Base-by-base conservation (phyloP, 2,113 vertebrate genomes). In the Megaptera novaeangliae region DNA sequence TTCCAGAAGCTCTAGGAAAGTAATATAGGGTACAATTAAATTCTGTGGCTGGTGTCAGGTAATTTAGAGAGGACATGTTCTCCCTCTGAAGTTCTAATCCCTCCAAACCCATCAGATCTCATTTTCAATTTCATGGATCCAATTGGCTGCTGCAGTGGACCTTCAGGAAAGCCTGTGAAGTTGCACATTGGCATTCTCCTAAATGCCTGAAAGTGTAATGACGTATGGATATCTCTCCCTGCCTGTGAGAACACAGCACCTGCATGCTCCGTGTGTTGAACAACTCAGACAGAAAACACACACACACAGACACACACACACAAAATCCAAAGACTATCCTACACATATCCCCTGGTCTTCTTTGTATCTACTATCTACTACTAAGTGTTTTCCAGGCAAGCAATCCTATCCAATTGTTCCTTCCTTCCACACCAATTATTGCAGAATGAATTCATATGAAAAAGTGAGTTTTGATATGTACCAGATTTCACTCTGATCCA, bases 101-200 rank as follows among this genome's bases (percentile, higher is more conserved):
- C 63, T 97, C 71, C 91, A 91, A 98, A 94, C 94, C 81, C 84
- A 95, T 84, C 69, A 89, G 96, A 97, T 96, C 87, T 96, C 77
- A 94, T 96, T 98, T 98, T 95, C 93, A 97, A 55, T 98, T 96
- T 97, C 90, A 96, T 77, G 92, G 85, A 69, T 94, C 94, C 95
- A 93, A 78, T 0, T 96, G 97, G 94, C 92, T 95, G 61, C 13
- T n/a, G 55, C 74, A 84, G 36, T 49, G 93, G 80, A 93, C 91
- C 93, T 98, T 97, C 52, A 68, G 94, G 69, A 72, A 97, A 96
- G 88, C 69, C 94, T 98, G 68, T 97, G 91, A 98, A 83, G 94
- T 95, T 98, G 95, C 97, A 97, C 97, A 97, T 31, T 96, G 92
- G 59, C 77, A 97, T 97, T 97, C 63, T 96, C 84, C 94, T 97